Base-by-base conservation (phyloP, 2,113 vertebrate genomes). In the Cairina moschata region DNA sequence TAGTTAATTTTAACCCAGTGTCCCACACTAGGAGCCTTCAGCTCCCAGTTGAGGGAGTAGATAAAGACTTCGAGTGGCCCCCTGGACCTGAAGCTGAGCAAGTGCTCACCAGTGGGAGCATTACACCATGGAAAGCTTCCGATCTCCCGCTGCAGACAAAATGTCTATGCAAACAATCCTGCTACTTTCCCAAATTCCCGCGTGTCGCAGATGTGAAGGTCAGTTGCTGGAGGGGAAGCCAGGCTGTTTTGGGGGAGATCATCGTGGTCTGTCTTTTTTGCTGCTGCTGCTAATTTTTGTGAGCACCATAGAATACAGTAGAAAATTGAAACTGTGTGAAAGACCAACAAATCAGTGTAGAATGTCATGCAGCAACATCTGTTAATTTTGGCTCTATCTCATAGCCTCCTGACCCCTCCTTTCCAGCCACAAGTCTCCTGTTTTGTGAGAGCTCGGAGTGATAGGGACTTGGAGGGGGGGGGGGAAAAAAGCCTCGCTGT, bases 251-350 rank as follows among this genome's bases (percentile, higher is more conserved):
- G 46, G 54, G 48, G 77, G 74, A 76, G 67, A 89, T 87, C 62
- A n/a, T 0, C 14, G 67, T 4, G 32, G 66, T 91, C 90, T 75
- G 52, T 54, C 62, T 93, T 96, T 95, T 95, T 92, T 96, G 96
- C 93, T 96, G 95, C 80, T 93, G 96, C 91, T 96, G 92, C 95
- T 96, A 96, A 95, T 96, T 96, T 92, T 93, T 94, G 81, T 93
- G 95, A 97, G 88, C 91, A 92, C 92, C 86, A 12, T 95, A 96
- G 95, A 96, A 95, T 63, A 85, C 72, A 96, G 96, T 91, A 96
- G 95, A 96, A 97, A 96, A 96, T 96, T 94, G 96, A 96, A 97
- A 96, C 96, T 96, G 92, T 96, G 96, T 96, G 95, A 96, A 96
- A 97, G 95, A 97, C 96, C 96, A 96, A 94, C 96, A 96, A 87